A percentile compares a stretch with the other conserved stretches of the same genome.
Conservation (phyloP, 1,140 invertebrate genomes). For the Apis cerana region DNA sequence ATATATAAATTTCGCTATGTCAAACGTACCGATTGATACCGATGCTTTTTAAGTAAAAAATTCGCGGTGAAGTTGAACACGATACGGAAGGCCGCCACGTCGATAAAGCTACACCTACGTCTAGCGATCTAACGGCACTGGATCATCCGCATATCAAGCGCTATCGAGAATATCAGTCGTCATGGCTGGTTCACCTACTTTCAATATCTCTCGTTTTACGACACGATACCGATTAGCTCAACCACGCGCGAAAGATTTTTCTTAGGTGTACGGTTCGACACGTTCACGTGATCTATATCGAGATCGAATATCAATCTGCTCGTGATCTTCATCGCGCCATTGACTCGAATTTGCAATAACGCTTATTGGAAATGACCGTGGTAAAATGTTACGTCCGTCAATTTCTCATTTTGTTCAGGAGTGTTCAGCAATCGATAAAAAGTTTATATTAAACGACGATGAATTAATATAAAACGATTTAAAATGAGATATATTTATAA, state of each 20-base stretch:
- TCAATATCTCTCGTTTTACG: constrained; percentile 52
- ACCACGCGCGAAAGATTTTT: constrained; percentile 57
- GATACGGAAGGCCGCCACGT: constrained; percentile 30
- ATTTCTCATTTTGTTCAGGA: background rate
- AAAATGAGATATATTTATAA: background rate
- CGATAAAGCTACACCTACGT: constrained; percentile 56
- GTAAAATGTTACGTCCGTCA: background rate
- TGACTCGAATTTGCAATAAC: constrained; percentile 7
- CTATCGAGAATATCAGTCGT: constrained; percentile 55
- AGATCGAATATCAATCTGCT: constrained; percentile 9
- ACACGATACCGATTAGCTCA: constrained; percentile 52
- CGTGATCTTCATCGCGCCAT: constrained; percentile 17
- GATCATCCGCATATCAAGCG: constrained; percentile 58
- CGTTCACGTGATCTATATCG: constrained; percentile 29
- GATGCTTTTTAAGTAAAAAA: background rate
- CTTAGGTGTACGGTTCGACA: background rate
- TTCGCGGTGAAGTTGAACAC: constrained; percentile 32
- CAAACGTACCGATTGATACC: background rate
- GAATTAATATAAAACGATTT: background rate
- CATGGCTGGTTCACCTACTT: constrained; percentile 67
- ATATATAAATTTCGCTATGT: background rate
- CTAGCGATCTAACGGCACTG: constrained; percentile 61
- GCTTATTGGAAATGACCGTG: too few species aligned
- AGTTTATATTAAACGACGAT: background rate
- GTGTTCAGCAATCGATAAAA: background rate